Percentiles rank a stretch among this genome's conserved stretches.
These are phyloP conservation scores for Chaetodon trifasciatus DNA, from an alignment of 2,797 vertebrate species.

Conservation along the genomic window DNA sequence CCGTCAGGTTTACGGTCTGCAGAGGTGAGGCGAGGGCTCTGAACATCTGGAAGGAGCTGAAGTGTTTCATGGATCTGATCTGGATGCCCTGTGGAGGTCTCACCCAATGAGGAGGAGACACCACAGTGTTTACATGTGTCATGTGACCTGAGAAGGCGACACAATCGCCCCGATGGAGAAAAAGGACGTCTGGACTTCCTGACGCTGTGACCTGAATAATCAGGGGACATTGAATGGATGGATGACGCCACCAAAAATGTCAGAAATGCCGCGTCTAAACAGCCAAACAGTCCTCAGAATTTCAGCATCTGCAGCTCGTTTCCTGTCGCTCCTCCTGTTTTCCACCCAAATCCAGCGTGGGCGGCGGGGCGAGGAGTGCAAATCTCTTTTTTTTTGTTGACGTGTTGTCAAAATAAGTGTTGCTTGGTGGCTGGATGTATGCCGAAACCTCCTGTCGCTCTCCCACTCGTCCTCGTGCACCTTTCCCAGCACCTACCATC, in stretches of 20 bases:
- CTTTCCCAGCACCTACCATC: too few species aligned
- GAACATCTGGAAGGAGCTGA: neutral
- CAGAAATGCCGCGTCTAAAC: neutral
- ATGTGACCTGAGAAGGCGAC: neutral
- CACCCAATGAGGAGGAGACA: neutral
- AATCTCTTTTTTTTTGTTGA: constrained; percentile 13
- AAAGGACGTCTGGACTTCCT: neutral
- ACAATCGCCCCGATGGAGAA: neutral
- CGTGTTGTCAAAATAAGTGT: constrained; percentile 45
- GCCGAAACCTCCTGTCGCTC: neutral
- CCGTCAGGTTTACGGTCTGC: too few species aligned
- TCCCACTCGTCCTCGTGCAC: too few species aligned
- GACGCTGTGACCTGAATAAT: constrained; percentile 14
- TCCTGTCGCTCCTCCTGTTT: constrained; percentile 20
- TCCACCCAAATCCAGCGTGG: constrained; percentile 23
- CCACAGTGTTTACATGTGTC: constrained; percentile 20
- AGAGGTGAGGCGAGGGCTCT: neutral
- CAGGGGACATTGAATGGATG: neutral
- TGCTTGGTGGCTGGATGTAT: constrained; percentile 41
- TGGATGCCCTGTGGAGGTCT: constrained; percentile 12
- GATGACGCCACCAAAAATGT: neutral
- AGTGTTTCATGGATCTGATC: constrained; percentile 12
- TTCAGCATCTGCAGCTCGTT: neutral
- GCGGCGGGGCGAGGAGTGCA: neutral
- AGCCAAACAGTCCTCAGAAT: neutral